Conservation (phyloP, 2,113 vertebrate species). For the Oryzias celebensis region DNA sequence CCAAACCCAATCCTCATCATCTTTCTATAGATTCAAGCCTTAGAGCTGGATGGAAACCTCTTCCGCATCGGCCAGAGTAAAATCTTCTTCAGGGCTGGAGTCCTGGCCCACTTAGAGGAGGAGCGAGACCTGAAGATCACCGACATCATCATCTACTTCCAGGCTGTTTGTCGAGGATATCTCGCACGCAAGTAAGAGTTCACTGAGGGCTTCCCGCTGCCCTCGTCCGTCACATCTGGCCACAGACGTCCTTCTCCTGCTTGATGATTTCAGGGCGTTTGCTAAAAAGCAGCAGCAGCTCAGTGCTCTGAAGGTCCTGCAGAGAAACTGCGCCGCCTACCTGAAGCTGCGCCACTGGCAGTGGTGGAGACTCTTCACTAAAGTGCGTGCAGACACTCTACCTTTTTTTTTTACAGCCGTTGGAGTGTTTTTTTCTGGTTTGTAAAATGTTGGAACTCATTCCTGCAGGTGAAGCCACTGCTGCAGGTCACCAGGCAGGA, state of each 20-base stretch:
- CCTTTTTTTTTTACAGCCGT: background rate
- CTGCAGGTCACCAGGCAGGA: conserved; percentile 98
- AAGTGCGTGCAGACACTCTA: conserved; percentile 68
- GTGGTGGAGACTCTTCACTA: conserved; percentile 99
- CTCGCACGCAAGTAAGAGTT: conserved; percentile 91
- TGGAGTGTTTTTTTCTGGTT: background rate
- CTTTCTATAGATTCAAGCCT: conserved; percentile 85
- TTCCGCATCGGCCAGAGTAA: conserved; percentile 98
- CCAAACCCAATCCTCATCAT: too few species aligned
- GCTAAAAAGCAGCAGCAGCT: conserved; percentile 97
- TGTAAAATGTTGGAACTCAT: background rate
- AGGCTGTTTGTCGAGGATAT: conserved; percentile 93
- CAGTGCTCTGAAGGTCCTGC: conserved; percentile 94
- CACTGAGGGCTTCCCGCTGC: background rate
- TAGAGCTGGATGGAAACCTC: conserved; percentile 93
- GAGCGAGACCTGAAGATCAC: conserved; percentile 98
- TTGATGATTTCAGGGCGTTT: conserved; percentile 83
- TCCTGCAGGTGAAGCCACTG: conserved; percentile 92
- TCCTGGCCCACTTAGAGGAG: conserved; percentile 95
- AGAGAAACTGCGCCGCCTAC: conserved; percentile 96
- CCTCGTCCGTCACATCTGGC: background rate
- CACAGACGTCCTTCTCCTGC: background rate
- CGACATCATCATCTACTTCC: conserved; percentile 98
- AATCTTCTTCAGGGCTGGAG: conserved; percentile 98
- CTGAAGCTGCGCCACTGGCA: conserved; percentile 97